Base-by-base conservation (phyloP, 2,888 invertebrate genomes). In the Timema cristinae region DNA sequence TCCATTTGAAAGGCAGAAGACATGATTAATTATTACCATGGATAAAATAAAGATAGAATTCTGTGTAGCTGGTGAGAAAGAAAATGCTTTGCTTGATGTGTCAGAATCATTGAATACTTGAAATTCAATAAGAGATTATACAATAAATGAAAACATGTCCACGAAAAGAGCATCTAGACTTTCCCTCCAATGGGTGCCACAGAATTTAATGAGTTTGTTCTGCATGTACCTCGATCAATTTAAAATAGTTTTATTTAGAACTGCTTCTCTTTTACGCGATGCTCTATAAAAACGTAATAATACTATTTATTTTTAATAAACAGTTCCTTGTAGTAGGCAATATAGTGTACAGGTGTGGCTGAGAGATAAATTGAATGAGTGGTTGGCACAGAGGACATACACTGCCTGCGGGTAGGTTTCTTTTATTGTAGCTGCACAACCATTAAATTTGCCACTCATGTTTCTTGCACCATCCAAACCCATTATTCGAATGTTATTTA, bases 41-140 rank as follows among this genome's bases (percentile, higher is more conserved):
- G 47, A 63, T 63, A 63, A 32, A 63, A 63, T 63, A 4, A 63
- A 63, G 32, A 11, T 48, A 63, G 59, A 59, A 15, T 11, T 59
- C 4, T 59, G 59, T 59, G 7, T 15, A 59, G 15, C 2, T 59
- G 15, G 15, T 5, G 32, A 59, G 7, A 15, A 1, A 2, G 7
- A 56, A 7, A 15, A 15, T 56, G 4, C n/a, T 56, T 16, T 15
- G 9, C n/a, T 8, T 56, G 16, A 2, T 56, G 7, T 11, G 7
- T 16, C 56, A 56, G n/a, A 56, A 56, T 56, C 56, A 56, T 8
- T 6, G 6, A n/a, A n/a, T n/a, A n/a, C n/a, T n/a, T n/a, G n/a
- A n/a, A n/a, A n/a, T n/a, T n/a, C n/a, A n/a, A n/a, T n/a, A n/a
- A n/a, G n/a, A n/a, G n/a, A n/a, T n/a, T n/a, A n/a, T n/a, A n/a